Percentiles rank a stretch among this genome's conserved stretches.
phyloP scores from a whole-genome alignment of 1,140 invertebrate genomes.

The Heliconius congener region DNA sequence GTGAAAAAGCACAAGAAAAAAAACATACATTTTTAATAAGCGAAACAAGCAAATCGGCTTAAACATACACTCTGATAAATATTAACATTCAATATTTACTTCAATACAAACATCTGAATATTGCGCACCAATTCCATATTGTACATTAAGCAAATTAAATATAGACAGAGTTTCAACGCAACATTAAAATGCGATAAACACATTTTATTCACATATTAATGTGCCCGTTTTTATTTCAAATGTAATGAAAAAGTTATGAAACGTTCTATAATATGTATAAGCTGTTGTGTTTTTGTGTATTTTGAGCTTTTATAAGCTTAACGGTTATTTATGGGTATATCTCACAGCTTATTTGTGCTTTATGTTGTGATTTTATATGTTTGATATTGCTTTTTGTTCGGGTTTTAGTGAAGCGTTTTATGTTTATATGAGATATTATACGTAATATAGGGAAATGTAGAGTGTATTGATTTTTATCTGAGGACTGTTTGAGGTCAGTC shows the following conservation, averaged over 20 bases:
- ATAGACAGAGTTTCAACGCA: constrained; percentile 14
- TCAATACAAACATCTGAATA: constrained; percentile 1
- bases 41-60: background rate
- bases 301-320: constrained; percentile 33
- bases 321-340: constrained; percentile 28
- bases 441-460: too few species aligned
- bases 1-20: background rate
- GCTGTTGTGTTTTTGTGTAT: constrained; percentile 15
- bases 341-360: constrained; percentile 16
- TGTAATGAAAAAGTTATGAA: constrained; percentile 32
- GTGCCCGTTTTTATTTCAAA: constrained; percentile 22
- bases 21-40: background rate
- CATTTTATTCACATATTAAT: constrained; percentile 19
- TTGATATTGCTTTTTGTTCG: background rate
- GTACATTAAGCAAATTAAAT: constrained; percentile 29
- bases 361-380: constrained; percentile 14
- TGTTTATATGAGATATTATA: too few species aligned
- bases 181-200: constrained; percentile 29
- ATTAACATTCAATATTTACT: background rate
- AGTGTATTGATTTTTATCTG: too few species aligned
- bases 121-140: background rate
- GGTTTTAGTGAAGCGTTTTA: too few species aligned
- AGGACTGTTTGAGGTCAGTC: too few species aligned
- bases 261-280: constrained; percentile 19
- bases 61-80: background rate